phyloP scores from a whole-genome alignment of 2,888 invertebrate genomes.

The Thecocarcelia acutangulata region DNA sequence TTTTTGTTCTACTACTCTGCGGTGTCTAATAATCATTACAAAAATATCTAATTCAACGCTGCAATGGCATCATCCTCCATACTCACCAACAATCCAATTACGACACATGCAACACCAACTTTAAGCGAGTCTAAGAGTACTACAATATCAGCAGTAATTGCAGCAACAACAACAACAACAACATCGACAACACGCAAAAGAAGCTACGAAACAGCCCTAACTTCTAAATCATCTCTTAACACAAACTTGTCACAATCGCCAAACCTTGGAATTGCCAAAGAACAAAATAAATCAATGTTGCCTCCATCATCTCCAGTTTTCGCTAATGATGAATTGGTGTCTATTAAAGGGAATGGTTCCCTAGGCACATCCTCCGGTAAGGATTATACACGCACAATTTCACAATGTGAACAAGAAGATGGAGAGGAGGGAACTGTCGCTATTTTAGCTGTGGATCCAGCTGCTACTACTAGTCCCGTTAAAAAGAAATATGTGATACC shows the following conservation, averaged over 20 bases:
- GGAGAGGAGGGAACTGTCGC: constrained; percentile 71
- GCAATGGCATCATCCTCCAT: constrained; percentile 81
- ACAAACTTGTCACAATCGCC: constrained; percentile 57
- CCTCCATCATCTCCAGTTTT: constrained; percentile 55
- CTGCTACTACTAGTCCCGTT: constrained; percentile 64
- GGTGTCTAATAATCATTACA: constrained; percentile 46
- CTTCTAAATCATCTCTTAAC: constrained; percentile 52
- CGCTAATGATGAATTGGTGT: constrained; percentile 45
- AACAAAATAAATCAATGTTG: constrained; percentile 62
- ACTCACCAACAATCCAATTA: constrained; percentile 78
- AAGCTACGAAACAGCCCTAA: constrained; percentile 79
- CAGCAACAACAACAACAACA: constrained; percentile 69
- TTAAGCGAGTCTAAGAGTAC: constrained; percentile 67
- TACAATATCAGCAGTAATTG: constrained; percentile 47
- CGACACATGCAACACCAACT: constrained; percentile 72
- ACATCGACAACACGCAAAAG: constrained; percentile 77
- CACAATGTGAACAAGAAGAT: constrained; percentile 75
- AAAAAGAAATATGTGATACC: constrained; percentile 77
- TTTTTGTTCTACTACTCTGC: constrained; percentile 44
- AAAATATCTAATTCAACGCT: constrained; percentile 50
- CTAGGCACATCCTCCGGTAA: constrained; percentile 70
- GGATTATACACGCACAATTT: constrained; percentile 77
- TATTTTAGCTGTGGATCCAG: constrained; percentile 44
- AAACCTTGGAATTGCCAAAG: constrained; percentile 58
- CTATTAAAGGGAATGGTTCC: constrained; percentile 56